Percentiles rank a stretch among this genome's conserved stretches.
These are phyloP conservation scores for Cyrtonyx montezumae DNA, from an alignment of 2,113 vertebrate genomes.

Conservation along the genomic window DNA sequence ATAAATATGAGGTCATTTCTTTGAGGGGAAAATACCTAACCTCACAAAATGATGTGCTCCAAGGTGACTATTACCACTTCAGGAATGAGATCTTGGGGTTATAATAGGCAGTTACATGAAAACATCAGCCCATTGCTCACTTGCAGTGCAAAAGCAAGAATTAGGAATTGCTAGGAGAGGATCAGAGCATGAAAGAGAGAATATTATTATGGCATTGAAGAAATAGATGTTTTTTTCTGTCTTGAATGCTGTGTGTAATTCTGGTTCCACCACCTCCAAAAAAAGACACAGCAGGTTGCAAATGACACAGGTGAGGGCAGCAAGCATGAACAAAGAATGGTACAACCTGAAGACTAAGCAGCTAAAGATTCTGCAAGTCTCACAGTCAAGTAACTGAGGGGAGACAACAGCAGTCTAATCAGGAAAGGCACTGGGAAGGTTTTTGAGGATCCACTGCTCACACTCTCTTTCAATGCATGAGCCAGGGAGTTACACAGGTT, in stretches of 20 bases:
- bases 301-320: neutral
- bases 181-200: neutral
- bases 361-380: neutral
- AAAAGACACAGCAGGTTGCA: neutral
- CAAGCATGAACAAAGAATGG: neutral
- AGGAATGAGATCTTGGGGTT: slow-evolving; percentile 15
- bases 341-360: neutral
- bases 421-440: neutral
- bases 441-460: neutral
- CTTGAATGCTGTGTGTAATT: neutral
- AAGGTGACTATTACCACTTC: neutral
- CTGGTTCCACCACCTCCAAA: neutral
- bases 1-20: neutral
- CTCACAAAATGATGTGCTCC: neutral
- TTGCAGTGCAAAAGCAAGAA: neutral
- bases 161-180: slow-evolving; percentile 3
- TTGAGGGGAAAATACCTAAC: neutral
- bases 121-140: neutral
- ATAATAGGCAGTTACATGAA: neutral
- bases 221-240: neutral
- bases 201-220: neutral
- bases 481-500: neutral
- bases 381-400: neutral
- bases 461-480: neutral
- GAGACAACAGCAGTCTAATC: neutral